Evolutionary conservation across 1,140 invertebrate genomes (phyloP).

Genomic region (Bilobella aurantiaca): DNA sequence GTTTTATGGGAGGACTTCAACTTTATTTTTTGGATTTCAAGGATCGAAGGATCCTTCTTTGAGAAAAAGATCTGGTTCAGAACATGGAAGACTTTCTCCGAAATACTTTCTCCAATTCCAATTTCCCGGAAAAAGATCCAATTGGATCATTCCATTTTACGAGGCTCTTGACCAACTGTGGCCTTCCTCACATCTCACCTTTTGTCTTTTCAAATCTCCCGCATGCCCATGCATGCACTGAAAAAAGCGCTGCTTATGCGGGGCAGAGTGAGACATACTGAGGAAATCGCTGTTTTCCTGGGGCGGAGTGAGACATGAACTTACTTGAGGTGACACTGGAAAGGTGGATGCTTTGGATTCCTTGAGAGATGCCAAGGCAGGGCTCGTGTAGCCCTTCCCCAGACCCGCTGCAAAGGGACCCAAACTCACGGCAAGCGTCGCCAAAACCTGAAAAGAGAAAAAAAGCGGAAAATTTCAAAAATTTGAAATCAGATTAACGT

Average conservation of each 20-base stretch:
- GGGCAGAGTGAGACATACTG: not conserved
- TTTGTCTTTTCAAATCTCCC: not conserved
- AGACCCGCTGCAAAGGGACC: constrained; percentile 68
- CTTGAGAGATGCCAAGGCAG: constrained; percentile 68
- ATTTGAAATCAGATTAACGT: too few species aligned
- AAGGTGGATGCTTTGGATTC: constrained; percentile 40
- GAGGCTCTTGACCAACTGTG: too few species aligned
- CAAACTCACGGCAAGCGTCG: constrained; percentile 64
- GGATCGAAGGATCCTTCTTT: too few species aligned
- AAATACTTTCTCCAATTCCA: too few species aligned
- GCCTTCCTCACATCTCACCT: too few species aligned
- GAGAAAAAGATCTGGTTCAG: too few species aligned
- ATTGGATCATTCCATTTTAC: too few species aligned
- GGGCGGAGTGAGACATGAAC: not conserved
- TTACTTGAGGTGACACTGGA: constrained; percentile 31
- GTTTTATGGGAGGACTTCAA: too few species aligned
- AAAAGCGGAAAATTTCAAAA: too few species aligned
- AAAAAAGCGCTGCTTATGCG: not conserved
- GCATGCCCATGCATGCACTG: not conserved
- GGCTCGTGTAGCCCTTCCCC: constrained; percentile 72
- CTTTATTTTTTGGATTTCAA: too few species aligned
- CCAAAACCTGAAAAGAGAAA: constrained; percentile 51
- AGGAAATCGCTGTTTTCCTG: not conserved
- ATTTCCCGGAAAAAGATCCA: too few species aligned
- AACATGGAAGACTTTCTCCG: too few species aligned